Percentiles rank a stretch among this genome's conserved stretches.
phyloP scores from a whole-genome alignment of 2,113 vertebrate species.

The Isichthys henryi region DNA sequence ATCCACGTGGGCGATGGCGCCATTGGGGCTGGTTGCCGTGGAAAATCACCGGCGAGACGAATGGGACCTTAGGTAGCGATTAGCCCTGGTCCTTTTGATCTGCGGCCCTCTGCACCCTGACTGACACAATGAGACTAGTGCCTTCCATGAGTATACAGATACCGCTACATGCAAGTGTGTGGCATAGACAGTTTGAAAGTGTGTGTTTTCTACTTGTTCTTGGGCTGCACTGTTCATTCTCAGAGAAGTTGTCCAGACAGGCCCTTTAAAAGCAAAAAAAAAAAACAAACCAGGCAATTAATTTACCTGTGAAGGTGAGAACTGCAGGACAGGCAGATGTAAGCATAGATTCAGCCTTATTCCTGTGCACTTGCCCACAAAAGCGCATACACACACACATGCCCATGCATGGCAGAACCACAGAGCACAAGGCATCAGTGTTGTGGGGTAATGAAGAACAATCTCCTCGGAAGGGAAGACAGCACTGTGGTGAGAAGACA shows the following conservation, averaged over 20 bases:
- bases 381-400: slow-evolving; percentile 18
- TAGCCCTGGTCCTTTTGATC: not conserved
- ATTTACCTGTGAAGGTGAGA: not conserved
- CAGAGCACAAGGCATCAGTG: not conserved
- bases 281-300: slow-evolving; percentile 8
- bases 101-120: not conserved
- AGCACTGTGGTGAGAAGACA: not conserved
- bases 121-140: not conserved
- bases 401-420: not conserved
- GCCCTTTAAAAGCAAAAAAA: not conserved
- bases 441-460: not conserved
- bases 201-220: not conserved
- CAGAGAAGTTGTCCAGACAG: not conserved
- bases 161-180: not conserved
- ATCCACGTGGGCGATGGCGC: not conserved
- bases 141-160: not conserved
- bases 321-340: not conserved
- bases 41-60: not conserved
- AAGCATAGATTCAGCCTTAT: not conserved
- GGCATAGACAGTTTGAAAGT: not conserved
- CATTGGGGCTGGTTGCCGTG: not conserved
- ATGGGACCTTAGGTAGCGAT: not conserved
- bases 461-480: slow-evolving; percentile 8
- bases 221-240: slow-evolving; percentile 4
- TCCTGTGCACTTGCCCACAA: not conserved